phyloP scores from a whole-genome alignment of 2,888 invertebrate species.

The Cabera pusaria region DNA sequence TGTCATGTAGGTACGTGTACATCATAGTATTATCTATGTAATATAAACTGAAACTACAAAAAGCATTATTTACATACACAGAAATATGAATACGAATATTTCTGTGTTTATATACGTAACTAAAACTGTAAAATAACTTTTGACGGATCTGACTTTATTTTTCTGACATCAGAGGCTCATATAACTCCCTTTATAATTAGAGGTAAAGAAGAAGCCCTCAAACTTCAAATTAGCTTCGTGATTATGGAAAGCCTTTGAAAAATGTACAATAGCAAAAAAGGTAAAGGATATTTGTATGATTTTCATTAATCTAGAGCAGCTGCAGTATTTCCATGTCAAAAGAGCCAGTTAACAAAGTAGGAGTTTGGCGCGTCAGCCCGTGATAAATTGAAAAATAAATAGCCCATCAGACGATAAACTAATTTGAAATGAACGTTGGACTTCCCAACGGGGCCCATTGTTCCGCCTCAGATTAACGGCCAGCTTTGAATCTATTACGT shows the following conservation, averaged over 20 bases:
- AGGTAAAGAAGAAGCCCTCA: conserved; percentile 5
- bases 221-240: conserved; percentile 8
- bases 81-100: no score
- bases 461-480: conserved; percentile 51
- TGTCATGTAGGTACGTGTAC: no score
- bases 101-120: no score
- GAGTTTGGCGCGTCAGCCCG: conserved; percentile 23
- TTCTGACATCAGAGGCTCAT: neutral
- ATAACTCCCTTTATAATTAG: conserved; percentile 1
- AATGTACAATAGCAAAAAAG: conserved; percentile 6
- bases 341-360: conserved; percentile 24
- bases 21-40: no score
- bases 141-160: no score
- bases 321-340: conserved; percentile 25
- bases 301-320: conserved; percentile 10
- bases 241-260: conserved; percentile 12
- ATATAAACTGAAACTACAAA: no score
- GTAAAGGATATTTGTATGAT: conserved; percentile 12
- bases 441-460: conserved; percentile 46
- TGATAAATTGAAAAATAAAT: conserved; percentile 43
- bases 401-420: conserved; percentile 44
- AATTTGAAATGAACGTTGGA: conserved; percentile 52
- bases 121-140: no score
- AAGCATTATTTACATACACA: no score
- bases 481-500: conserved; percentile 41